Percentiles rank a stretch among this genome's conserved stretches.
These are phyloP conservation scores for Okamejei kenojei DNA, from an alignment of 2,797 vertebrate genomes.

Conservation along the genomic window DNA sequence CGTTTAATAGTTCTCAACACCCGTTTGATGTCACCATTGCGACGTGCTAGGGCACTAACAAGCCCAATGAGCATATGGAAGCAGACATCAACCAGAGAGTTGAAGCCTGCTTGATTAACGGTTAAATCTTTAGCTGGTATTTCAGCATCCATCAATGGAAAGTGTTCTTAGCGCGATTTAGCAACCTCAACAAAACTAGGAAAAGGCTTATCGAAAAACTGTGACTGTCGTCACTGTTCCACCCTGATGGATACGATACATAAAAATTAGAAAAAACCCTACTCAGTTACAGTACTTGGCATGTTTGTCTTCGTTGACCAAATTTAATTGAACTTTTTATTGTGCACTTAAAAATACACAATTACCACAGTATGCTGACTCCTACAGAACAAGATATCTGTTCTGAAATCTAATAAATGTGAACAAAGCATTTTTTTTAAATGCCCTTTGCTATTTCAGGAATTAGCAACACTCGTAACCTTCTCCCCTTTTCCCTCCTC, in stretches of 20 bases:
- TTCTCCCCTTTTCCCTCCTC: not conserved
- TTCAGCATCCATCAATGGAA: not conserved
- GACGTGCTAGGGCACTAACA: no score
- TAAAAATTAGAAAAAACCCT: not conserved
- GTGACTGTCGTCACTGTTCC: not conserved
- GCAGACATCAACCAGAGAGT: no score
- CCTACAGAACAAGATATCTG: not conserved
- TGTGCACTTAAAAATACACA: not conserved
- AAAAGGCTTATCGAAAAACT: not conserved
- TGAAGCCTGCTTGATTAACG: no score
- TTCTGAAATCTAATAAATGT: not conserved
- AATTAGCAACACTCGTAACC: not conserved
- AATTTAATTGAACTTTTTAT: conserved; percentile 1
- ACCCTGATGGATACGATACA: not conserved
- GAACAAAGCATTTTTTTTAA: not conserved
- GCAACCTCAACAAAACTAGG: not conserved
- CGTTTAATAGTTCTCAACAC: no score
- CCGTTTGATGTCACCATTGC: no score
- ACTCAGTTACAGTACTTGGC: not conserved
- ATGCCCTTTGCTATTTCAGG: not conserved
- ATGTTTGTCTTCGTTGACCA: not conserved
- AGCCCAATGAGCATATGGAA: no score
- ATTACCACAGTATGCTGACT: not conserved
- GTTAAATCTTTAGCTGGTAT: no score
- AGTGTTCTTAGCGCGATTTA: not conserved